A percentile compares a stretch with the other conserved stretches of the same genome.
Evolutionary conservation across 2,888 invertebrate genomes (phyloP).

Genomic region (Apodemia mormo): DNA sequence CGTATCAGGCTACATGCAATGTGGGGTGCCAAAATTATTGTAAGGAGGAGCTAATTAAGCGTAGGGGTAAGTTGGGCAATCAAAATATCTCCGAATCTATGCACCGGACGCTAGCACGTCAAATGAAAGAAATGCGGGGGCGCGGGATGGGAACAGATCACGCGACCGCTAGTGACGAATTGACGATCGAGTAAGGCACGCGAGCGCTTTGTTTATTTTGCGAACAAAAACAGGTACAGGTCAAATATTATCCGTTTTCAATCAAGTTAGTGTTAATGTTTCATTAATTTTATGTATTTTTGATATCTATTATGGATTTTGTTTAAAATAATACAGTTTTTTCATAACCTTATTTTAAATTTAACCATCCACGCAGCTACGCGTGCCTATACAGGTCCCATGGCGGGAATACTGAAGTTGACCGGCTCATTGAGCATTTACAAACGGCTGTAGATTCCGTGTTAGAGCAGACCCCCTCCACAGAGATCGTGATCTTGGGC

Average conservation of each 20-base stretch:
- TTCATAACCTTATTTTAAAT: conserved; percentile 6
- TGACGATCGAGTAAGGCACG: conserved; percentile 2
- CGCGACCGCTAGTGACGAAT: background rate
- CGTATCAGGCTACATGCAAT: too few relatives aligned
- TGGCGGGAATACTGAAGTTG: too few relatives aligned
- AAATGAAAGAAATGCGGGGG: conserved; percentile 9
- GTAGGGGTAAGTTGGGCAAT: conserved; percentile 27
- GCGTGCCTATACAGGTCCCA: too few relatives aligned
- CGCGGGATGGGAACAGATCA: background rate
- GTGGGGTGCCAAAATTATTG: conserved; percentile 2
- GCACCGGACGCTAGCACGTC: conserved; percentile 15
- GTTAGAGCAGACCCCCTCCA: too few relatives aligned
- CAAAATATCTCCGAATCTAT: conserved; percentile 22
- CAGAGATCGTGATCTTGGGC: too few relatives aligned
- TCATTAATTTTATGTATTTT: conserved; percentile 9
- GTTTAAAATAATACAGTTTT: conserved; percentile 5
- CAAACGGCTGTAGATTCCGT: too few relatives aligned
- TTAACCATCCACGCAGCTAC: too few relatives aligned
- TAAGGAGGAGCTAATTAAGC: background rate
- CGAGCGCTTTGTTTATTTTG: conserved; percentile 8
- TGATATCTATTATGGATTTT: conserved; percentile 5
- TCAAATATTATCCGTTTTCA: conserved; percentile 3
- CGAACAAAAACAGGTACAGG: background rate
- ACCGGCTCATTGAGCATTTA: too few relatives aligned
- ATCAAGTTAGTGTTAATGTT: conserved; percentile 7